A percentile compares a stretch with the other conserved stretches of the same genome.
Evolutionary conservation across 2,888 invertebrate species (phyloP).

Genomic region (Julus scandinavius): DNA sequence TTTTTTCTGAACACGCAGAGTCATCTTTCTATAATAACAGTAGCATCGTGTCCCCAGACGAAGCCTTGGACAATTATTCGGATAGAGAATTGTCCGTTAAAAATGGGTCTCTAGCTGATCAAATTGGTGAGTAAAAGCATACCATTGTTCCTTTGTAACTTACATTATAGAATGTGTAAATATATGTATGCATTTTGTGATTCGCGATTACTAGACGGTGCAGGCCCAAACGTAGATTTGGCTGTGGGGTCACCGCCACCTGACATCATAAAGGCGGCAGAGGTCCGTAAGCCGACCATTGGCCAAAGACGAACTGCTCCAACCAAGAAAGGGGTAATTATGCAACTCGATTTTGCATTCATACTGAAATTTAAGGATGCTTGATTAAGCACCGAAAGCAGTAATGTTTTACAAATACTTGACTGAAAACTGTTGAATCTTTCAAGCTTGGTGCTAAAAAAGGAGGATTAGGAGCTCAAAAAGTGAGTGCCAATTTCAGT

Average conservation of each 20-base stretch:
- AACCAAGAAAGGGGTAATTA: conserved; percentile 73
- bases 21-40: conserved; percentile 52
- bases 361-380: no score
- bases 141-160: neutral
- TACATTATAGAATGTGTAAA: neutral
- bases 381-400: neutral
- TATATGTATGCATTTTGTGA: neutral
- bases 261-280: conserved; percentile 63
- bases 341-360: neutral
- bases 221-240: conserved; percentile 69
- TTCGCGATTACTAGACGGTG: conserved; percentile 53
- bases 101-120: conserved; percentile 49
- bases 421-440: conserved; percentile 55
- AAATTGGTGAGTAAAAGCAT: neutral
- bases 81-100: conserved; percentile 15
- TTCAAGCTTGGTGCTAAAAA: conserved; percentile 87
- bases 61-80: neutral
- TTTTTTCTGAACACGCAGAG: conserved; percentile 80
- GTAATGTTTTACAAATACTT: neutral
- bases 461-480: conserved; percentile 91
- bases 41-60: conserved; percentile 50
- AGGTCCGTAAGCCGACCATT: conserved; percentile 75
- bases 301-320: conserved; percentile 75
- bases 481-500: conserved; percentile 93
- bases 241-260: conserved; percentile 66